Evolutionary conservation across 2,113 vertebrate genomes (phyloP), one percentile per base, ranked within the genome.

Genomic region (Pardalotus punctatus): DNA sequence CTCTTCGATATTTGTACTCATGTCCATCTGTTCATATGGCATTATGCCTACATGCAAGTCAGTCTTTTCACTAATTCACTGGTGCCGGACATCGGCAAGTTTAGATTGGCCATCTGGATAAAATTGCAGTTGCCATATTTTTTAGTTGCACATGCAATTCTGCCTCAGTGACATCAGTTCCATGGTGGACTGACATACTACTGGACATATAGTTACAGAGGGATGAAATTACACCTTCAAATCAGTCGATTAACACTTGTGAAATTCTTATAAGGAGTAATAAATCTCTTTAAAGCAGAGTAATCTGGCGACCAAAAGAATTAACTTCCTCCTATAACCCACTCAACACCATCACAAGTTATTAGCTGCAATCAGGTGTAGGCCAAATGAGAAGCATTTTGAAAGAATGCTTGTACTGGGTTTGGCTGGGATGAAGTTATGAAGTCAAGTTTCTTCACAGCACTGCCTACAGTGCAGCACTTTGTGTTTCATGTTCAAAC

Each of bases 1-100:
- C 50, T 86, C 60, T 92, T 88, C 70, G 76, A 86, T 94, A 84
- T 92, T 69, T 96, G 40, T 58, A 69, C 84, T 93, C 38, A 24
- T 20, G 35, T 54, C 92, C 94, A 96, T 95, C 96, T 97, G 93
- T 87, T 96, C 54, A 65, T 10, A 74, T 88, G 94, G 50, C 92
- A 76, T 19, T 57, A 54, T 24, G 67, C 71, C 67, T 93, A 35
- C 57, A 70, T 50, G 29, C 36, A 93, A 96, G 71, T 76, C 57
- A 57, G 45, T 31, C 35, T 86, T 86, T 65, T 53, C 89, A 47
- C 45, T 71, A 54, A 62, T 73, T 60, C 57, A n/a, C n/a, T 89
- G 73, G 60, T 93, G 53, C 60, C 2, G 64, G 77, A 50, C 81
- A 88, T 71, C 8, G 38, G 25, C 14, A 6, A 60, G 51, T 56